Evolutionary conservation across 2,113 vertebrate species (phyloP).

Genomic region (Ammodytes marinus): DNA sequence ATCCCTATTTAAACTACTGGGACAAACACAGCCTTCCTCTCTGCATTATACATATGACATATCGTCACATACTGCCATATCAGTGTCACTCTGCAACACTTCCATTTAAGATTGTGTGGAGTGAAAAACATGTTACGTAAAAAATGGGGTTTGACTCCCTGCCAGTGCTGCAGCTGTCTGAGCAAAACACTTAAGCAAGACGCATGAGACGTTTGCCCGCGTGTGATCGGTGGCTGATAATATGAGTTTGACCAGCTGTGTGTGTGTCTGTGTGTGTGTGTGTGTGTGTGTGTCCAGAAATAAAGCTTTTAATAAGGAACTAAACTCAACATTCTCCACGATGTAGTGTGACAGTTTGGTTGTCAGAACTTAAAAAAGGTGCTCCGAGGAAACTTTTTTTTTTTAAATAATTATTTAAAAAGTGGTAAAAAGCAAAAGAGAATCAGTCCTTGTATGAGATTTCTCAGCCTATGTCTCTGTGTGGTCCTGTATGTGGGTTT

Average conservation of each 20-base stretch:
- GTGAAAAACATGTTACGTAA: constrained; percentile 46
- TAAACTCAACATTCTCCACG: not conserved
- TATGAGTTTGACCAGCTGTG: constrained; percentile 17
- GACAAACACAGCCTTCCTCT: too few species aligned
- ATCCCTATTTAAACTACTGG: too few species aligned
- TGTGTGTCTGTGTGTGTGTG: not conserved
- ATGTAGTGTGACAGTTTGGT: constrained; percentile 40
- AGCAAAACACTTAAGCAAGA: constrained; percentile 23
- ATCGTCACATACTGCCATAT: too few species aligned
- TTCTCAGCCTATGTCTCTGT: not conserved
- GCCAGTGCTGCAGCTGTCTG: constrained; percentile 48
- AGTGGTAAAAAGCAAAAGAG: constrained; percentile 4
- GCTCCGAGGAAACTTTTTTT: not conserved
- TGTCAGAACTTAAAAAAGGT: constrained; percentile 1
- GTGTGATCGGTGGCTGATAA: not conserved
- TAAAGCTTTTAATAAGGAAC: constrained; percentile 7
- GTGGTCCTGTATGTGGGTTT: constrained; percentile 1
- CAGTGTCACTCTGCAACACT: not conserved
- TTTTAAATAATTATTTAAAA: not conserved
- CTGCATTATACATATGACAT: too few species aligned
- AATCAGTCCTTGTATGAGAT: not conserved
- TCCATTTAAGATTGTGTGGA: constrained; percentile 8
- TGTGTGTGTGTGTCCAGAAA: not conserved
- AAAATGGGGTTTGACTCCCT: constrained; percentile 3
- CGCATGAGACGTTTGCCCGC: not conserved